These are phyloP conservation scores for Physocephala rufipes DNA, from an alignment of 2,888 invertebrate genomes.

Conservation along the genomic window DNA sequence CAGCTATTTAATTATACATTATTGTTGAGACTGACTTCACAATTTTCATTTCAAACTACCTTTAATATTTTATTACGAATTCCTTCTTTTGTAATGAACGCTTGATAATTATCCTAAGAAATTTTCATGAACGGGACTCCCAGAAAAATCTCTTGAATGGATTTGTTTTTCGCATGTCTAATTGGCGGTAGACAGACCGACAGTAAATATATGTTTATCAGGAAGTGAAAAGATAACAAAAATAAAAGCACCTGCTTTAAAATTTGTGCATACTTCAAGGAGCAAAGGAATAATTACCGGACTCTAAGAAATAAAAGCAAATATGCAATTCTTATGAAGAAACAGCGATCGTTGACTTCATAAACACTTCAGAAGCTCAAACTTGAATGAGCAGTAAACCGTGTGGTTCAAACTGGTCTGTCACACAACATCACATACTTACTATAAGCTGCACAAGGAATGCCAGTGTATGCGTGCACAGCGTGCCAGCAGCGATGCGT, in stretches of 20 bases:
- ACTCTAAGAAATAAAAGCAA: neutral
- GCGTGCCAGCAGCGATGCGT: slow-evolving; percentile 92
- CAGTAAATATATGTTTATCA: no score
- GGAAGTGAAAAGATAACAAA: no score
- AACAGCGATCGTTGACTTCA: neutral
- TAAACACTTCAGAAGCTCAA: neutral
- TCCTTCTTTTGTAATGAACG: no score
- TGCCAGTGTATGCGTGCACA: slow-evolving; percentile 84
- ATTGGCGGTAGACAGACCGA: no score
- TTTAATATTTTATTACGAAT: no score
- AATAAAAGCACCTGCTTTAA: no score
- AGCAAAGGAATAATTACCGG: neutral
- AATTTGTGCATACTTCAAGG: no score
- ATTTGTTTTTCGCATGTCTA: neutral
- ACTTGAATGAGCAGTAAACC: neutral
- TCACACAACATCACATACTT: slow-evolving; percentile 66
- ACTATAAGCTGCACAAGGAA: slow-evolving; percentile 89
- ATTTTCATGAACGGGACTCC: no score
- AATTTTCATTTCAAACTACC: neutral
- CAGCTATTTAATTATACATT: slow-evolving; percentile 16
- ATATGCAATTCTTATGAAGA: neutral
- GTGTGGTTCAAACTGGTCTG: neutral
- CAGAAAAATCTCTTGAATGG: no score
- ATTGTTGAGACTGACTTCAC: neutral
- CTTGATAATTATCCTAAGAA: no score